Conservation (phyloP, 2,113 vertebrate genomes). For the Silurus meridionalis region DNA sequence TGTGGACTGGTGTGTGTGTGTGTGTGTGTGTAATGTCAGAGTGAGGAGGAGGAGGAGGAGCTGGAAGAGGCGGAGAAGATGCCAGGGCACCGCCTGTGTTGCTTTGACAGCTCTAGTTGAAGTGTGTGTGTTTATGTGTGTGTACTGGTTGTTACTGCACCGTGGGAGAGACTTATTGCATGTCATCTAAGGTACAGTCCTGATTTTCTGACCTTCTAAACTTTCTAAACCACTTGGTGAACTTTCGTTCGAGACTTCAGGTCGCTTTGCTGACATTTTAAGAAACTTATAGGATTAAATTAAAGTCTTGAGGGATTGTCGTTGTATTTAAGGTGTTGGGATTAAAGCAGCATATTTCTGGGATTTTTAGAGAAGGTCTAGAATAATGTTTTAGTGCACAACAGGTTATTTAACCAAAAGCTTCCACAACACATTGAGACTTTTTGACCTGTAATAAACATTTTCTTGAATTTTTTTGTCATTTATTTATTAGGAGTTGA, state of each 20-base stretch:
- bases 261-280: neutral
- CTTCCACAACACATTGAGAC: too few species aligned
- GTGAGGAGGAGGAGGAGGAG: neutral
- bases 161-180: neutral
- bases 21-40: neutral
- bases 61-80: neutral
- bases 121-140: neutral
- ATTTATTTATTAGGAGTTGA: too few species aligned
- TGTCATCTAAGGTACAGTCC: neutral
- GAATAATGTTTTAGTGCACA: too few species aligned
- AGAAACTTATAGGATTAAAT: neutral
- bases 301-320: too few species aligned
- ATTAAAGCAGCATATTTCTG: neutral
- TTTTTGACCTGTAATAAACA: too few species aligned
- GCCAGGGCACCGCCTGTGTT: conserved; percentile 51
- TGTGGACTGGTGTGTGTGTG: neutral
- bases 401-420: too few species aligned
- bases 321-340: neutral
- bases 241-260: neutral
- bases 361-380: neutral
- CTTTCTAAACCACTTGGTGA: neutral
- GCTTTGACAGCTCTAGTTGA: conserved; percentile 41
- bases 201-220: neutral
- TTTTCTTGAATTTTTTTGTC: too few species aligned
- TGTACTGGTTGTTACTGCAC: neutral